Base-by-base conservation (phyloP, 2,113 vertebrate species). In the Aspiorhynchus laticeps region DNA sequence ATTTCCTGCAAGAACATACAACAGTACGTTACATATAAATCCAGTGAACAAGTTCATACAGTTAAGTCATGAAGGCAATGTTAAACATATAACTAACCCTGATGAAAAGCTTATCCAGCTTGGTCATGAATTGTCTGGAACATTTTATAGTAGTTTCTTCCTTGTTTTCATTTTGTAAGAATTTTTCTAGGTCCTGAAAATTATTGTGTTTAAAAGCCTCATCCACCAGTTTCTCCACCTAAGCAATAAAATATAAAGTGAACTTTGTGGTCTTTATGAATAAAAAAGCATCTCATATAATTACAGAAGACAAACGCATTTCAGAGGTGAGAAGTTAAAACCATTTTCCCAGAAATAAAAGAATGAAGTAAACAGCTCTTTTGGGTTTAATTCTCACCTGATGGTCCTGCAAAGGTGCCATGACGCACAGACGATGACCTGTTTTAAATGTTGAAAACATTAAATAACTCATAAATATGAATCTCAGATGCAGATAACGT, bases 191-290 rank as follows among this genome's bases (percentile, higher is more conserved):
- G 53, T 89, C 87, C 12, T 90, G 93, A 80, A 96, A 93, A 85
- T 96, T 86, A 53, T 94, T 93, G 89, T 92, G 95, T 91, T 94
- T 96, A 86, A 97, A 89, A 51, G 93, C 95, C 84, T 95, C 94
- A 90, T 97, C 95, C 28, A 99, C 91, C 85, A 94, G 90, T 76
- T 95, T 96, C 93, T 99, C 97, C 81, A 99, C 80, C 96, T 99
- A 61, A 28, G 87, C 88, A 21, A 33, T 6, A 51, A 0, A 75
- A 33, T 33, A 88, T 24, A 51, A 51, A 2, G 5, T 48, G 12
- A 46, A 21, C 78, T 31, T 33, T 33, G 63, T 51, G 80, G 9
- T 71, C 11, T 10, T 61, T 24, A 61, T 31, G 11, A 85, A 46
- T 53, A 19, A 21, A 53, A 33, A 63, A 79, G 12, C 12, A 28